A percentile compares a stretch with the other conserved stretches of the same genome.
Conservation (phyloP, 2,113 vertebrate species). For the Phocoena phocoena region DNA sequence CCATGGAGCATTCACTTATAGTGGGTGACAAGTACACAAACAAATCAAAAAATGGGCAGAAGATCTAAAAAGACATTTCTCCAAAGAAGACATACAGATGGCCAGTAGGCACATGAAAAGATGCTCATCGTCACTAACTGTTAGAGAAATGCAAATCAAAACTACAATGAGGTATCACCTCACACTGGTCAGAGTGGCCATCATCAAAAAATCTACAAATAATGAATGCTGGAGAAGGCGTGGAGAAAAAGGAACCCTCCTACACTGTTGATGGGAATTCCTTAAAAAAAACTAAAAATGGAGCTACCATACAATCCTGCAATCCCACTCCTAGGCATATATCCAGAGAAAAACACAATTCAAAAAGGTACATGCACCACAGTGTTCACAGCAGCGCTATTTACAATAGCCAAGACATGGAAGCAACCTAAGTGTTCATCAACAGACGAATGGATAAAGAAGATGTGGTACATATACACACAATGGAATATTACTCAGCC, state of each 20-base stretch:
- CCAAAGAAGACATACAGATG: not conserved
- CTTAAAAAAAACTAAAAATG: not conserved
- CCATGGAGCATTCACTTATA: no score
- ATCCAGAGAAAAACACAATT: not conserved
- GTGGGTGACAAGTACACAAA: no score
- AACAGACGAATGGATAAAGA: not conserved
- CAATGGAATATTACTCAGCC: not conserved
- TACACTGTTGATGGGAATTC: not conserved
- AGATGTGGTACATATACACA: not conserved
- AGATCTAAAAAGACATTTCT: not conserved
- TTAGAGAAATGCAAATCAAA: not conserved
- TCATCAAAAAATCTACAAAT: not conserved
- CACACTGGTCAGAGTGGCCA: no score
- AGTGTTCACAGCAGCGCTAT: not conserved
- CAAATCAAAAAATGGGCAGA: not conserved
- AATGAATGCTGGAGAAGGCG: not conserved
- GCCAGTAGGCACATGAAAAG: not conserved
- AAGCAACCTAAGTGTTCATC: not conserved
- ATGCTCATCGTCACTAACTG: not conserved
- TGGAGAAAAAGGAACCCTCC: not conserved
- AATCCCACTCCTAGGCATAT: not conserved
- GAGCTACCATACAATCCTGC: not conserved
- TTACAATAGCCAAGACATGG: not conserved
- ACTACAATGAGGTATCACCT: not conserved
- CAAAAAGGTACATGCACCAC: not conserved